Base-by-base conservation (phyloP, 2,797 vertebrate genomes). In the Lagorchestes hirsutus region DNA sequence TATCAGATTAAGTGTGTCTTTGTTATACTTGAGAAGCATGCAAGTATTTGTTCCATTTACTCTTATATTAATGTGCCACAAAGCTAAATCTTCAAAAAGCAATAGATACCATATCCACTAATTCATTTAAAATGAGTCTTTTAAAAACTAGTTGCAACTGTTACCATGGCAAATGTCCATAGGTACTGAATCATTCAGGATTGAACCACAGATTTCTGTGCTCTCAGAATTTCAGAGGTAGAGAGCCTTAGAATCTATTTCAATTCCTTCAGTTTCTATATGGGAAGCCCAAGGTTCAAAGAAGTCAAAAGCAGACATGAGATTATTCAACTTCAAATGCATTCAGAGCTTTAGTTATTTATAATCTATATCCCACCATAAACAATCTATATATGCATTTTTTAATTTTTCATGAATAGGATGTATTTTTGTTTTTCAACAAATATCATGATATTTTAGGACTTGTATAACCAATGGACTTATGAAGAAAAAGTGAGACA, bases 41-140 rank as follows among this genome's bases (percentile, higher is more conserved):
- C 96, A 98, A 98, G 98, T 98, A 98, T 98, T 98, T 97, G 97
- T 97, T 97, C 95, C 98, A 97, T 98, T 98, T 98, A 93, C 97
- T 93, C 98, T 98, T 98, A 96, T 98, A 98, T 98, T 98, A 97
- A 97, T 97, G 97, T 98, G 97, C 98, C 96, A 98, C 95, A 95
- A 95, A 98, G 98, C 95, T 96, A 98, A 98, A 97, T 97, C 95
- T 98, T 98, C 96, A 97, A 96, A 98, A 98, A 98, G 93, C 95
- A 97, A 95, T 98, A 98, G 98, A 97, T 97, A 95, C 94, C 95
- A 94, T 97, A 97, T 97, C 96, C 96, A 97, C 97, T 98, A 97
- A 98, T 96, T 95, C 97, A 98, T 97, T 98, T 98, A 97, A 97
- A 97, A 56, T 94, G 87, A 97, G 92, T 97, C 96, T 87, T 95